Percentiles rank a stretch among this genome's conserved stretches.
phyloP scores from a whole-genome alignment of 2,797 vertebrate genomes.

The Platalea minor region DNA sequence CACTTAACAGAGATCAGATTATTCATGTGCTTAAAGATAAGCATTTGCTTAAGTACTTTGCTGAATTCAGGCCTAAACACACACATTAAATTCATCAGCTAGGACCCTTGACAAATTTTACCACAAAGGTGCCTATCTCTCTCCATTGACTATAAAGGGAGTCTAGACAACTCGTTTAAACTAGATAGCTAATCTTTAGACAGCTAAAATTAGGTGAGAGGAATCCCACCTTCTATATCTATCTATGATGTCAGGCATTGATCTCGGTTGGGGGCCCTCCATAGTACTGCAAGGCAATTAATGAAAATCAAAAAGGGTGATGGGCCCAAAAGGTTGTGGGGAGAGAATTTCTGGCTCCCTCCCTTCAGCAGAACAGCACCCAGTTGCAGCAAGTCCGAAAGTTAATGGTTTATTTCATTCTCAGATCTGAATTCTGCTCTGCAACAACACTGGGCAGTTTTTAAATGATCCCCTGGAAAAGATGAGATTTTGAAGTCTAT shows the following conservation, averaged over 20 bases:
- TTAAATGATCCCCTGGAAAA: not conserved
- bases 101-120: not conserved
- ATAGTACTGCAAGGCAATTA: not conserved
- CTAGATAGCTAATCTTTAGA: slow-evolving; percentile 30
- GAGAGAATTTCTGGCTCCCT: not conserved
- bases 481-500: not conserved
- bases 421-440: not conserved
- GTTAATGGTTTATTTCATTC: not conserved
- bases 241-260: not conserved
- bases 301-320: not conserved
- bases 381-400: not conserved
- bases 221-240: not conserved
- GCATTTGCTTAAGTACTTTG: slow-evolving; percentile 33
- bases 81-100: slow-evolving; percentile 27
- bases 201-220: slow-evolving; percentile 39
- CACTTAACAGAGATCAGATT: slow-evolving; percentile 56
- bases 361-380: not conserved
- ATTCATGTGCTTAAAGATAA: slow-evolving; percentile 33
- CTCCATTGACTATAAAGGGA: not conserved
- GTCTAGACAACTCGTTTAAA: not conserved
- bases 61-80: slow-evolving; percentile 47
- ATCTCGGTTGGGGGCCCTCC: not conserved
- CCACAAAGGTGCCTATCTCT: slow-evolving; percentile 34
- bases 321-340: not conserved
- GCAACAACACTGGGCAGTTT: not conserved